Base-by-base conservation (phyloP, 2,888 invertebrate species). In the Poecilobothrus nobilitatus region DNA sequence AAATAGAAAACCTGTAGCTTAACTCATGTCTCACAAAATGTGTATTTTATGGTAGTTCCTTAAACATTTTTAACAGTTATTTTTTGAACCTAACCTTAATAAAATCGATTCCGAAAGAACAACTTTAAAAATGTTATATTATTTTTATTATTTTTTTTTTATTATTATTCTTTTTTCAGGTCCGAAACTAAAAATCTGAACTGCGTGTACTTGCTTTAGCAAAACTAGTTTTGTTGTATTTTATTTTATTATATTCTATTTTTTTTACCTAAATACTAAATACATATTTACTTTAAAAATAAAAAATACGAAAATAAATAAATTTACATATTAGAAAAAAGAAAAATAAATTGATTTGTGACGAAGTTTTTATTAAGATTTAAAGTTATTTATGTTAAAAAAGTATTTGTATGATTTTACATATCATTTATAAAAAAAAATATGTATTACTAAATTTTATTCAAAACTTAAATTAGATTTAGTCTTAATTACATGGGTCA, bases 341-440 rank as follows among this genome's bases (percentile, higher is more conserved):
- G 20, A 67, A 67, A 37, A 62, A 65, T 53, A 64, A 68, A 15
- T 66, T 53, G 3, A 53, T 18, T 53, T 18, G 53, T 53, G 15
- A 2, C 18, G 27, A 27, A 53, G 4, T 18, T 53, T 12, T 53
- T 53, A 53, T 53, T 53, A 53, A 12, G 27, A 27, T 27, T 27
- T 27, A 27, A 27, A 27, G 27, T 27, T 27, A 27, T 27, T 27
- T 4, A 27, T 27, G 27, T 27, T 2, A 27, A 27, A 27, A 27
- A 27, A 27, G 5, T 27, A 27, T 27, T 53, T 37, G 8, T 37
- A 10, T 37, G 2, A 8, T 37, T 37, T 37, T 37, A 37, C 12
- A 37, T 37, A 10, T 37, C 12, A 37, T 37, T 37, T 8, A 37
- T 37, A 37, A 37, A 37, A 37, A 37, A 37, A 10, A 37, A 10